phyloP scores from a whole-genome alignment of 2,797 vertebrate species.

The Anabas testudineus region DNA sequence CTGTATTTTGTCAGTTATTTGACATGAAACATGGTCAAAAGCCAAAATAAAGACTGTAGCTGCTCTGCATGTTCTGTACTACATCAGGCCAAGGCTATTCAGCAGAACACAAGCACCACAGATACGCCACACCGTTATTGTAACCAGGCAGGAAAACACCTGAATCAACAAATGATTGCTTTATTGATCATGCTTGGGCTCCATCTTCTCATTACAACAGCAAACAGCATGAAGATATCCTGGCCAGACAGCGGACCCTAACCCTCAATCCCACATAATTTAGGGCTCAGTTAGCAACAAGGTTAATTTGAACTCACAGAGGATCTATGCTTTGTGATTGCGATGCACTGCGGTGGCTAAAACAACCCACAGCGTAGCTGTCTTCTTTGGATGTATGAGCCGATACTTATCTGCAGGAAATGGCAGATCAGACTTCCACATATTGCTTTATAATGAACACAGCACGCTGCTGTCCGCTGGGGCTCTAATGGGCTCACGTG shows the following conservation, averaged over 20 bases:
- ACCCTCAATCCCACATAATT: slow-evolving; percentile 40
- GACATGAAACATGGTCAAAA: slow-evolving; percentile 53
- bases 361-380: slow-evolving; percentile 54
- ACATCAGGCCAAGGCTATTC: slow-evolving; percentile 23
- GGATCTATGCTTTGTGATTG: slow-evolving; percentile 46
- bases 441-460: slow-evolving; percentile 82
- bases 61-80: slow-evolving; percentile 1
- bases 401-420: slow-evolving; percentile 78
- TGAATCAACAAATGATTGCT: slow-evolving; percentile 65
- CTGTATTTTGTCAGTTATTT: slow-evolving; percentile 53
- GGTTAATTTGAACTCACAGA: slow-evolving; percentile 49
- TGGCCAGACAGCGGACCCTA: slow-evolving; percentile 17
- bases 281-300: slow-evolving; percentile 47
- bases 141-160: slow-evolving; percentile 59
- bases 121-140: slow-evolving; percentile 17
- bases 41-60: slow-evolving; percentile 59
- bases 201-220: slow-evolving; percentile 41
- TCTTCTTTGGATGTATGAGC: slow-evolving; percentile 59
- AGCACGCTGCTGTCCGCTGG: slow-evolving; percentile 35
- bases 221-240: slow-evolving; percentile 45
- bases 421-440: slow-evolving; percentile 68
- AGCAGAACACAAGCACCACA: neutral
- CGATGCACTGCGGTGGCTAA: slow-evolving; percentile 38
- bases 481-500: slow-evolving; percentile 63
- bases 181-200: slow-evolving; percentile 50